Conservation (phyloP, 2,113 vertebrate species). For the Helogale parvula region DNA sequence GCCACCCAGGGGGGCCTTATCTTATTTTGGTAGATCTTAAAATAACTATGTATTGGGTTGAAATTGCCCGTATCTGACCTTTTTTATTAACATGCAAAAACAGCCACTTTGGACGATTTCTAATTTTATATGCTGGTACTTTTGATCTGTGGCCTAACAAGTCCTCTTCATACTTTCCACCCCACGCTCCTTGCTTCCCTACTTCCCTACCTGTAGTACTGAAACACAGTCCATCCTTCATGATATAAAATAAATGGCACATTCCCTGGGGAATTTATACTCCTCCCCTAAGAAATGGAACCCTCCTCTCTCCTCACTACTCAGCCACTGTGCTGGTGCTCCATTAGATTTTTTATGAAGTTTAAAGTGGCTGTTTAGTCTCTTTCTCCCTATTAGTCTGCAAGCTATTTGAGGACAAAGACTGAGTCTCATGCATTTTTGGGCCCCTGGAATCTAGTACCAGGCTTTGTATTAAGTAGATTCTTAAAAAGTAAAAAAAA, state of each 20-base stretch:
- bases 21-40: background rate
- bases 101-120: background rate
- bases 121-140: background rate
- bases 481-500: background rate
- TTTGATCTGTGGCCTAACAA: background rate
- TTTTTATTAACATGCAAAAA: background rate
- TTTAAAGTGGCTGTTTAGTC: background rate
- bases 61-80: background rate
- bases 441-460: background rate
- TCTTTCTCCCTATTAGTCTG: background rate
- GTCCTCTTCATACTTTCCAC: background rate
- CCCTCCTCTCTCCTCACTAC: background rate
- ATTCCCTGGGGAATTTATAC: background rate
- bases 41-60: background rate
- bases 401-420: background rate
- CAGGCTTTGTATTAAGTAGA: background rate
- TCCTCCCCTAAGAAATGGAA: background rate
- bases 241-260: background rate
- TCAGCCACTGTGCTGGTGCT: background rate
- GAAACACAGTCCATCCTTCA: background rate
- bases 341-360: background rate
- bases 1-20: no score
- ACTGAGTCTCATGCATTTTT: background rate
- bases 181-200: background rate
- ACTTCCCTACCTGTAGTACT: background rate